Evolutionary conservation across 53 echinoderm and acorn worm species (phyloP), one percentile per base, ranked within the genome.

Genomic region (Zoroaster sp.): DNA sequence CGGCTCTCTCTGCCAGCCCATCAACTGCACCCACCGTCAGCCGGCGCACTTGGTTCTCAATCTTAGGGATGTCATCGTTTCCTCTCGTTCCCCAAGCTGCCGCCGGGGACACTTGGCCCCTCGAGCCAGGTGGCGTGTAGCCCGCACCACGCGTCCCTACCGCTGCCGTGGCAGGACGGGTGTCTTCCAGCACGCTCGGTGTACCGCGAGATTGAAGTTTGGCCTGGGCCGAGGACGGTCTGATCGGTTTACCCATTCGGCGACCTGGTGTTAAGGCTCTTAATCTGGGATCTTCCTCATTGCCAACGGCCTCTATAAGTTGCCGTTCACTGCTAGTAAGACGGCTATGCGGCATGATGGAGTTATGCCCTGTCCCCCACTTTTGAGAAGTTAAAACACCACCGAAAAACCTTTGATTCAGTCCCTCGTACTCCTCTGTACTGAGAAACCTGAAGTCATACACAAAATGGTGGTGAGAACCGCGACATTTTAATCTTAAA

Each of bases 11-110:
- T 17, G 95, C 93, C 65, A 98, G 79, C 3, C 95, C 98, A 91
- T 98, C 98, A 39, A 95, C 98, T 18, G 91, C 91, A 13, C 95
- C 95, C 20, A 98, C 68, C 34, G 94, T 98, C 90, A 98, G 87
- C 73, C 98, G 88, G 34, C 98, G 80, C 35, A 87, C 87, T 45
- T 73, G 72, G 71, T 45, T 66, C 69, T 91, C 91, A 35, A 91
- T 77, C 52, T 89, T 92, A 5, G 87, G 87, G 4, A 92, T 74
- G 52, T 89, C 92, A 55, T 92, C 87, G 20, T 66, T 88, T 33
- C 18, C 70, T 45, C 89, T 40, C 30, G 70, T 33, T 35, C 68
- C 85, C 85, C 85, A 85, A 20, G 85, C 71, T 32, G 83, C 39
- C 3, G 82, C 33, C 18, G 23, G 68, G 3, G 69, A n/a, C 71